Evolutionary conservation across 30 jellyfish, hydroid and myxozoan genomes (phyloP), one percentile per base, ranked within the genome.

Genomic region (Aurelia coerulea): DNA sequence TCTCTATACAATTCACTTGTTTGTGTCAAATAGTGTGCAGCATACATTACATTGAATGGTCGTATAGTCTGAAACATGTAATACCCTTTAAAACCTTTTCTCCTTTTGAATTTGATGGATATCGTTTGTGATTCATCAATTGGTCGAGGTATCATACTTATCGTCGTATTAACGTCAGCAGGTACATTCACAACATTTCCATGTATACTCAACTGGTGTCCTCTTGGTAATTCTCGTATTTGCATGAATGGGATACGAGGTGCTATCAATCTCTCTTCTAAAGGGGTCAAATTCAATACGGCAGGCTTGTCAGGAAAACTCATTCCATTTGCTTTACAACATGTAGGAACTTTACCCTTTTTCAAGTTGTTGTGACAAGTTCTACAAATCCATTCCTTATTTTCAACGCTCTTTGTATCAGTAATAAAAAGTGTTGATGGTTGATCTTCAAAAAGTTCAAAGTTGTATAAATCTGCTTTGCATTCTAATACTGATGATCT

Each of bases 111-210:
- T 59, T 78, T 2, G 14, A 78, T 58, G 9, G 81, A 29, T 17
- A 78, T 59, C 13, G 92, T 70, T 32, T 83, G 92, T 37, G 92
- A 73, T 49, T 83, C 87, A 16, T 15, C 9, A 15, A 71, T 23
- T 9, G 35, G 37, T 37, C 87, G 62, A 9, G 92, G 92, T 8
- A 83, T 5, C 34, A 6, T 16, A 19, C 56, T 56, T 10, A 71
- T 52, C 1, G 60, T 69, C 11, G 69, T 5, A 83, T 54, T 52
- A 9, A 83, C 92, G 73, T 83, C 87, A 2, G 92, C 79, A 1
- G 92, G 92, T 13, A 83, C 92, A 83, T 83, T 83, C 10, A 83
- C 92, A 1, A 83, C 80, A 71, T 46, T 71, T 42, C 87, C 92
- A 73, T 83, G 81, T 9, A 83, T 83, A 50, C 87, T 34, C 58